These are phyloP conservation scores for Diacarnus erythraeanus DNA, from an alignment of 37 sponge, comb jelly and placozoan species.

Conservation along the genomic window DNA sequence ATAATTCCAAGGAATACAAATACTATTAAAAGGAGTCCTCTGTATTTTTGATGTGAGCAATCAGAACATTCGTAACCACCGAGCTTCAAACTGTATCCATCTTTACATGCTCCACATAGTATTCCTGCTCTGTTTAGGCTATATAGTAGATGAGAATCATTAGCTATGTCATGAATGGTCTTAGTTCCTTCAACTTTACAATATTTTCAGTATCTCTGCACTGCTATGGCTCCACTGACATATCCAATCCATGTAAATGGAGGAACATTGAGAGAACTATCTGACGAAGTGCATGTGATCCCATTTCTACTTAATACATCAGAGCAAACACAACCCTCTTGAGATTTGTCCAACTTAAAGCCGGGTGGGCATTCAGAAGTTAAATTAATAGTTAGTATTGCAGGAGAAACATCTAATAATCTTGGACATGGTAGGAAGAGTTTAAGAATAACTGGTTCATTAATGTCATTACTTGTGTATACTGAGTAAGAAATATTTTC, in stretches of 20 bases:
- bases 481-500: too few species aligned
- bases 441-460: too few species aligned
- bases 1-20: background rate
- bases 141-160: background rate
- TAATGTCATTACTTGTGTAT: too few species aligned
- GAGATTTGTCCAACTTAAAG: background rate
- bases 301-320: too few species aligned
- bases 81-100: background rate
- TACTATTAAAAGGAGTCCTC: background rate
- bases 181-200: background rate
- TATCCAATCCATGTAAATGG: background rate
- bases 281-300: background rate
- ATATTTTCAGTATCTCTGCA: background rate
- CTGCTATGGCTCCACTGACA: background rate
- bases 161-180: background rate
- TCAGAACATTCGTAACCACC: background rate
- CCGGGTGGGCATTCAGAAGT: background rate
- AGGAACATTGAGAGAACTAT: background rate
- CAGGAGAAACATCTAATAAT: background rate
- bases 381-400: background rate
- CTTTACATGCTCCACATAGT: background rate
- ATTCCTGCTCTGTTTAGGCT: background rate
- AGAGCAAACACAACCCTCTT: background rate
- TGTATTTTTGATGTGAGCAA: background rate
- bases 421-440: too few species aligned